phyloP scores from a whole-genome alignment of 2,797 vertebrate genomes.

The Macropus fuliginosus region DNA sequence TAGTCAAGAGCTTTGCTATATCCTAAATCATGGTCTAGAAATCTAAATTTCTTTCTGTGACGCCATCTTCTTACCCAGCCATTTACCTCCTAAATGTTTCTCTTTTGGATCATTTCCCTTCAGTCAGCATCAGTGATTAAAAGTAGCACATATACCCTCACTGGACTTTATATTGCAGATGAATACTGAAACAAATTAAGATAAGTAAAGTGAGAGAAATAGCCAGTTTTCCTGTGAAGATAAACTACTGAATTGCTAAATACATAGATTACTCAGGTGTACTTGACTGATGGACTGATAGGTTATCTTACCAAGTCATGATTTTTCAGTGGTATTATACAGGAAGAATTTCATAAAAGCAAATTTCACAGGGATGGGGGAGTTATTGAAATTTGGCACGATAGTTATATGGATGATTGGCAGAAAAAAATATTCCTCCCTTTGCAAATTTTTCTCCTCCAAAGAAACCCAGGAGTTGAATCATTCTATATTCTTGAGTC shows the following conservation, averaged over 20 bases:
- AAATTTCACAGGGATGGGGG: neutral
- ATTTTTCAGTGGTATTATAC: neutral
- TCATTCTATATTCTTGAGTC: constrained; percentile 67
- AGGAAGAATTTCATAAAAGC: neutral
- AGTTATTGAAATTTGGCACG: neutral
- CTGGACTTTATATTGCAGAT: neutral
- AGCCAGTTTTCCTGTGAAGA: neutral
- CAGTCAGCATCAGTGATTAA: neutral
- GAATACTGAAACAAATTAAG: neutral
- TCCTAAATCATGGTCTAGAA: neutral
- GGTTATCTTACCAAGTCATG: neutral
- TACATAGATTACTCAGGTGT: neutral
- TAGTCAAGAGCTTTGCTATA: neutral
- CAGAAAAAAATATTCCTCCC: constrained; percentile 45
- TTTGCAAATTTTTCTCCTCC: constrained; percentile 46
- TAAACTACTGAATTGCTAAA: neutral
- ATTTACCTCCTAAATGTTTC: neutral
- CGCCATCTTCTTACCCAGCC: neutral
- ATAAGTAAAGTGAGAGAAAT: neutral
- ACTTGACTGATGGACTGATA: neutral
- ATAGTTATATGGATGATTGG: neutral
- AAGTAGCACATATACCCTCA: neutral
- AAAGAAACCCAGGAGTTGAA: constrained; percentile 64
- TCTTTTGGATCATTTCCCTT: neutral
- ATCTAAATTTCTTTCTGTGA: neutral